Evolutionary conservation across 2,113 vertebrate genomes (phyloP).

Genomic region (Glaucomys volans): DNA sequence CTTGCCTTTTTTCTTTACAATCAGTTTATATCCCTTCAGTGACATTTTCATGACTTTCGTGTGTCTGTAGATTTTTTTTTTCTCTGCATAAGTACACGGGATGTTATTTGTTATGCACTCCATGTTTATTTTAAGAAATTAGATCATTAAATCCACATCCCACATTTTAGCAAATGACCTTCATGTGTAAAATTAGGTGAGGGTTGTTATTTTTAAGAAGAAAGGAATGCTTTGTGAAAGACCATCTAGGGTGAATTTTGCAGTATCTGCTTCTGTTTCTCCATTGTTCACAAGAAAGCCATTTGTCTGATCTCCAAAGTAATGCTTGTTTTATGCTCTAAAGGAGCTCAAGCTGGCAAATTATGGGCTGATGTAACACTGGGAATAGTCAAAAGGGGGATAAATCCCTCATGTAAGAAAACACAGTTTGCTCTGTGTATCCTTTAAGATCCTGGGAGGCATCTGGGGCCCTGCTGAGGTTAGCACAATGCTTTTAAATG

Average conservation of each 20-base stretch:
- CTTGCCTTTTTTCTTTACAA: constrained; percentile 77
- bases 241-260: constrained; percentile 15
- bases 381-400: constrained; percentile 63
- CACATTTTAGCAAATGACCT: constrained; percentile 76
- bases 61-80: constrained; percentile 35
- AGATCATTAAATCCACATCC: constrained; percentile 75
- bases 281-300: constrained; percentile 70
- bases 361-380: constrained; percentile 76
- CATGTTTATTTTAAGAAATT: constrained; percentile 77
- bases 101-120: constrained; percentile 68
- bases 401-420: constrained; percentile 79
- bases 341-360: constrained; percentile 65
- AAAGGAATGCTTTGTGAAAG: constrained; percentile 77
- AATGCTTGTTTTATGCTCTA: constrained; percentile 69
- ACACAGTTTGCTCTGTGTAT: constrained; percentile 69
- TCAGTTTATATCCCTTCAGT: constrained; percentile 66
- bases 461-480: constrained; percentile 63
- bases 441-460: constrained; percentile 51
- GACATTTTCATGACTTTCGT: constrained; percentile 77
- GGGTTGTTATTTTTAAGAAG: constrained; percentile 79
- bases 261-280: constrained; percentile 67
- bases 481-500: constrained; percentile 75
- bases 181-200: constrained; percentile 76
- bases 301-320: constrained; percentile 71
- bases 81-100: neutral